Conservation (phyloP, 2,113 vertebrate genomes). For the Rhinolophus ferrumequinum region DNA sequence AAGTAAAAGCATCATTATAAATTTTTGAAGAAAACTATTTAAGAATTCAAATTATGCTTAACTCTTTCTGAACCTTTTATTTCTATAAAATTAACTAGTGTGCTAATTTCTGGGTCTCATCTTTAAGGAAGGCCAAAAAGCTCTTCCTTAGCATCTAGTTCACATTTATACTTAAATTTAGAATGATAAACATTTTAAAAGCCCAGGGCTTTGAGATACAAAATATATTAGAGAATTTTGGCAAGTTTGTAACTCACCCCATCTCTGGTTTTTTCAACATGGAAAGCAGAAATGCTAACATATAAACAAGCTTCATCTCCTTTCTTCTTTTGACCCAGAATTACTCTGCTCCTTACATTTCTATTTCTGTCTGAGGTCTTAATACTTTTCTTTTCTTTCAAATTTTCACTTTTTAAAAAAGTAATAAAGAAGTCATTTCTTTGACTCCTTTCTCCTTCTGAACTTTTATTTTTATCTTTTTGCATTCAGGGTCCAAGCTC, state of each 20-base stretch:
- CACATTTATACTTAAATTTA: background rate
- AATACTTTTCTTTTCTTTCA: slow-evolving; percentile 17
- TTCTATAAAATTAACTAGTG: background rate
- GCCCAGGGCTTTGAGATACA: background rate
- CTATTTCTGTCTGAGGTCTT: background rate
- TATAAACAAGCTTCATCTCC: background rate
- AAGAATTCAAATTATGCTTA: slow-evolving; percentile 44
- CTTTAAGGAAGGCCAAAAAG: background rate
- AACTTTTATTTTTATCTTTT: background rate
- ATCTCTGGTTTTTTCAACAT: background rate
- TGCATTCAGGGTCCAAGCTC: background rate
- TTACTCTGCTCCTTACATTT: background rate
- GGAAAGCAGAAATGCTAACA: background rate
- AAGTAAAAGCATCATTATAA: background rate
- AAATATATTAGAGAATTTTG: background rate
- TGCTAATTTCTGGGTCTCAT: background rate
- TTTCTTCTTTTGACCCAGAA: background rate
- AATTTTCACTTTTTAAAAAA: slow-evolving; percentile 5
- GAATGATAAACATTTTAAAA: background rate
- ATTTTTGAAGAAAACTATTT: slow-evolving; percentile 13
- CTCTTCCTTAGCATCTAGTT: background rate
- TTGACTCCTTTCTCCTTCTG: background rate
- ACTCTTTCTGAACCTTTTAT: background rate
- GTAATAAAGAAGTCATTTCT: background rate
- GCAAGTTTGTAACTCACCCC: background rate